These are phyloP conservation scores for Leptarthrus brevirostris DNA, from an alignment of 2,888 invertebrate species.

Conservation along the genomic window DNA sequence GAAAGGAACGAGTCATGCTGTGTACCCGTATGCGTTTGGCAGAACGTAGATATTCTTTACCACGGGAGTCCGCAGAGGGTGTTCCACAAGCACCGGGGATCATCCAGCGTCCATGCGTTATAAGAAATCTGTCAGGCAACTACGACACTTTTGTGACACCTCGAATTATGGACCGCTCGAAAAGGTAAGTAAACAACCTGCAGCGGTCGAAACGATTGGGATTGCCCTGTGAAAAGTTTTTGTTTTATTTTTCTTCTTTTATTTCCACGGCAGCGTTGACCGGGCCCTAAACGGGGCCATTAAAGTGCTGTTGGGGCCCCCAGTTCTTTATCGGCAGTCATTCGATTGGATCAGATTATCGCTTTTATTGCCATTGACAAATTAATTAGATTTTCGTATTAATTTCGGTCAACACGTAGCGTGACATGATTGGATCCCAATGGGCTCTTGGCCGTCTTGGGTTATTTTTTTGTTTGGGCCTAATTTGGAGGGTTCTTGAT, in stretches of 20 bases:
- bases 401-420: slow-evolving; percentile 50
- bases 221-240: not conserved
- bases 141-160: slow-evolving; percentile 20
- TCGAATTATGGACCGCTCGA: slow-evolving; percentile 7
- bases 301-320: slow-evolving; percentile 32
- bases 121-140: slow-evolving; percentile 49
- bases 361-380: slow-evolving; percentile 48
- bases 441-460: not conserved
- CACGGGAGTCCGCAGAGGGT: slow-evolving; percentile 46
- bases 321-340: slow-evolving; percentile 23
- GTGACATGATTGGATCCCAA: slow-evolving; percentile 38
- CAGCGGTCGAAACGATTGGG: not conserved
- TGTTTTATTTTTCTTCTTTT: not conserved
- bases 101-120: slow-evolving; percentile 49
- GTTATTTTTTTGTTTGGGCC: no score
- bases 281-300: slow-evolving; percentile 23
- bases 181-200: slow-evolving; percentile 29
- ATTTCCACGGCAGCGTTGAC: not conserved
- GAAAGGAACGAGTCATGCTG: slow-evolving; percentile 49
- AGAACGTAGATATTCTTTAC: slow-evolving; percentile 46
- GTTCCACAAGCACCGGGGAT: slow-evolving; percentile 21
- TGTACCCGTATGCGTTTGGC: slow-evolving; percentile 52
- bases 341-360: slow-evolving; percentile 44
- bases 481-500: not conserved
- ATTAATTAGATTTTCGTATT: slow-evolving; percentile 49